These are phyloP conservation scores for Luehdorfia chinensis DNA, from an alignment of 1,140 invertebrate species.

Conservation along the genomic window DNA sequence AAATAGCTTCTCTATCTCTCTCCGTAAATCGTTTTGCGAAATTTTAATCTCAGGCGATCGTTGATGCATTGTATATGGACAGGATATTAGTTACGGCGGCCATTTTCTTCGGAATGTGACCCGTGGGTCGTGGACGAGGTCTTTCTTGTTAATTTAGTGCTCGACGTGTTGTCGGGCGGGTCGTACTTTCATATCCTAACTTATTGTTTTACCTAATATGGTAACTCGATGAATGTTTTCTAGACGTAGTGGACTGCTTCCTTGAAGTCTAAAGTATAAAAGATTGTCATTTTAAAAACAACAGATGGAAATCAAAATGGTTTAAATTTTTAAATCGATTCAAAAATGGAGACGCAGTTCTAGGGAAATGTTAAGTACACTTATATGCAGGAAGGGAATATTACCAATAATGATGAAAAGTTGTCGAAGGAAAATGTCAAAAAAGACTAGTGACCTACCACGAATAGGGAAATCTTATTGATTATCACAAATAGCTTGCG, in stretches of 20 bases:
- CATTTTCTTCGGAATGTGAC: slow-evolving; percentile 25
- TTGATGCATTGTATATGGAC: slow-evolving; percentile 14
- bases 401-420: too few species aligned
- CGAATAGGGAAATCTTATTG: too few species aligned
- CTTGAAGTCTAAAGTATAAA: too few species aligned
- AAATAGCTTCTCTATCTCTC: slow-evolving; percentile 12
- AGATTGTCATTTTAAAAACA: too few species aligned
- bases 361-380: too few species aligned
- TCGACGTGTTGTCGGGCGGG: neutral
- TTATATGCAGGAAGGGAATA: too few species aligned
- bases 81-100: slow-evolving; percentile 19
- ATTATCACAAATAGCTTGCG: too few species aligned
- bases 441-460: too few species aligned
- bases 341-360: too few species aligned
- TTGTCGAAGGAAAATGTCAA: too few species aligned
- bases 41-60: slow-evolving; percentile 10
- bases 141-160: slow-evolving; percentile 28
- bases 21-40: slow-evolving; percentile 10
- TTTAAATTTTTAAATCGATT: too few species aligned
- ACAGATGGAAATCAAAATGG: too few species aligned
- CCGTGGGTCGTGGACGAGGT: slow-evolving; percentile 18
- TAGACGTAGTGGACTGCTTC: neutral
- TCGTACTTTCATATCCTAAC: neutral
- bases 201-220: slow-evolving; percentile 3
- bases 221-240: neutral